A percentile compares a stretch with the other conserved stretches of the same genome.
Evolutionary conservation across 2,797 vertebrate species (phyloP).

Genomic region (Parambassis ranga): DNA sequence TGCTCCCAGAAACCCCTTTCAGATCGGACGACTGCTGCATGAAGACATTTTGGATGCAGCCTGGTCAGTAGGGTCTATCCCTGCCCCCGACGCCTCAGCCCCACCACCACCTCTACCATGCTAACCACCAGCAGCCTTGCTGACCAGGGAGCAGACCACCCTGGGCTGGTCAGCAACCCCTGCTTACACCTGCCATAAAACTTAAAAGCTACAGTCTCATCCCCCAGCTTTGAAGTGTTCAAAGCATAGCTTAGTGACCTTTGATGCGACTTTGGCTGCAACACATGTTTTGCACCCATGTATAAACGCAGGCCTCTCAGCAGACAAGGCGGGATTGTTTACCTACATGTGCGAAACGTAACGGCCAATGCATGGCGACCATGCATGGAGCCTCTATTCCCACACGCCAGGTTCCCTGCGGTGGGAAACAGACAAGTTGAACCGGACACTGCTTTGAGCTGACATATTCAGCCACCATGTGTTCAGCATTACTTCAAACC

Average conservation of each 20-base stretch:
- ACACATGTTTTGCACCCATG: conserved; percentile 88
- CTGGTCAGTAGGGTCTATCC: conserved; percentile 69
- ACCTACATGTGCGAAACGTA: conserved; percentile 84
- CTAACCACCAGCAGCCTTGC: conserved; percentile 66
- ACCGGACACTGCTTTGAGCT: conserved; percentile 65
- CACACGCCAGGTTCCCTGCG: conserved; percentile 60
- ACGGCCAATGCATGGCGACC: conserved; percentile 79
- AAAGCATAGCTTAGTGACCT: conserved; percentile 91
- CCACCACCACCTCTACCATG: conserved; percentile 47
- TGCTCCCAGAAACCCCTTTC: conserved; percentile 79
- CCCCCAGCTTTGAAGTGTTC: conserved; percentile 93
- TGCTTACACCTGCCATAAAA: conserved; percentile 97
- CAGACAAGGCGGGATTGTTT: conserved; percentile 81
- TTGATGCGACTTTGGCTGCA: conserved; percentile 89
- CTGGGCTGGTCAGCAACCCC: conserved; percentile 91
- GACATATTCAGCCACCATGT: conserved; percentile 65
- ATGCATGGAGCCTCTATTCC: conserved; percentile 74
- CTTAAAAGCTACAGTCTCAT: conserved; percentile 90
- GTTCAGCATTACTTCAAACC: conserved; percentile 59
- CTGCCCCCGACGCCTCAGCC: conserved; percentile 48
- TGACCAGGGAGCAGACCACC: conserved; percentile 86
- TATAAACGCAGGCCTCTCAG: conserved; percentile 80
- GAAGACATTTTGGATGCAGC: conserved; percentile 81
- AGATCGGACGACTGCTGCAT: conserved; percentile 78
- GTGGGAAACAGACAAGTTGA: conserved; percentile 69